These are phyloP conservation scores for Liparis tanakae DNA, from an alignment of 2,797 vertebrate species.

Conservation along the genomic window DNA sequence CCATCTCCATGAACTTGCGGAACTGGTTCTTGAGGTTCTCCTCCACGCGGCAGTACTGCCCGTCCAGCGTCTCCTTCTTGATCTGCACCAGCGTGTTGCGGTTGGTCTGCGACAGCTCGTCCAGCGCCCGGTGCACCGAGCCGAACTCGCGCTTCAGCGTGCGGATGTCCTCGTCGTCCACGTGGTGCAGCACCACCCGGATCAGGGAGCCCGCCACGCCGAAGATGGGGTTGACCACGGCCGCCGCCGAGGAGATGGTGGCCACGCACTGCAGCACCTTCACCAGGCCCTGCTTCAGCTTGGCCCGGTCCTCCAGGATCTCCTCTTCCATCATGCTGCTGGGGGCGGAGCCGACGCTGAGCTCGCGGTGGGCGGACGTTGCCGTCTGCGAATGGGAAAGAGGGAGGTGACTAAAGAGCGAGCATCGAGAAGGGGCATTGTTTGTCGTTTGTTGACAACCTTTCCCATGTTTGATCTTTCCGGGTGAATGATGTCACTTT, in stretches of 20 bases:
- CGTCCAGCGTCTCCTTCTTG: slow-evolving; percentile 81
- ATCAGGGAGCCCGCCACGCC: slow-evolving; percentile 84
- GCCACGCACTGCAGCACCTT: slow-evolving; percentile 82
- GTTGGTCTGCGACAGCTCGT: slow-evolving; percentile 79
- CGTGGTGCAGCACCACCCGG: slow-evolving; percentile 83
- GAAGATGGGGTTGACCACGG: slow-evolving; percentile 86
- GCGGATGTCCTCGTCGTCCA: slow-evolving; percentile 84
- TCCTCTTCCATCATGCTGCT: slow-evolving; percentile 72
- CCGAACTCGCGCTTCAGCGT: slow-evolving; percentile 82
- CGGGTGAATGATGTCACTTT: not conserved
- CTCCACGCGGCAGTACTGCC: slow-evolving; percentile 80
- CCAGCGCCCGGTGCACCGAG: slow-evolving; percentile 74
- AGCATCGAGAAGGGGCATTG: too few species aligned
- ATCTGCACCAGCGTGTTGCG: slow-evolving; percentile 77
- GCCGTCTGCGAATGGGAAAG: slow-evolving; percentile 21
- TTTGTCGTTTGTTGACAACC: too few species aligned
- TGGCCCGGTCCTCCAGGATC: slow-evolving; percentile 72
- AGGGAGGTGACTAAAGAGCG: not conserved
- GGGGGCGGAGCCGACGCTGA: not conserved
- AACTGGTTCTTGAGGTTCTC: slow-evolving; percentile 85
- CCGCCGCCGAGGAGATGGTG: slow-evolving; percentile 83
- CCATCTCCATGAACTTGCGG: slow-evolving; percentile 83
- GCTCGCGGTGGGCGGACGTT: slow-evolving; percentile 6
- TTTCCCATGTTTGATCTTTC: not conserved
- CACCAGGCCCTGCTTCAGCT: slow-evolving; percentile 80